These are phyloP conservation scores for Eurystomus gularis DNA, from an alignment of 2,113 vertebrate genomes.

Conservation along the genomic window DNA sequence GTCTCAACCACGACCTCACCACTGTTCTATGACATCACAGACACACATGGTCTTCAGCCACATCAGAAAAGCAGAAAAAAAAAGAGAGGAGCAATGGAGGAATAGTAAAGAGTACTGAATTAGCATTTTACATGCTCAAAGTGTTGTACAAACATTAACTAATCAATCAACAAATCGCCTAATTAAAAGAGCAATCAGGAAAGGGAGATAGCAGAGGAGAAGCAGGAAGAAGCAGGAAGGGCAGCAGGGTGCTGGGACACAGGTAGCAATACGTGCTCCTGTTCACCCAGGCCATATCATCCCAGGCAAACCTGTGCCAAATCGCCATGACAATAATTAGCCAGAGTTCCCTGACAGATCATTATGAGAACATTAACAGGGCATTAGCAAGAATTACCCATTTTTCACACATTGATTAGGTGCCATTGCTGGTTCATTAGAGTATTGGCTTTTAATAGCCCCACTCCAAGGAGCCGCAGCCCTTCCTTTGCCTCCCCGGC, in stretches of 20 bases:
- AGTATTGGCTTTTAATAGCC: slow-evolving; percentile 72
- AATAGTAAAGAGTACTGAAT: background rate
- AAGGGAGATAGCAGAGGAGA: background rate
- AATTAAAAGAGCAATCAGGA: slow-evolving; percentile 33
- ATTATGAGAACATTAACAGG: slow-evolving; percentile 80
- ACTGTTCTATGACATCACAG: background rate
- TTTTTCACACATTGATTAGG: slow-evolving; percentile 82
- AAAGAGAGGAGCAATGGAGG: background rate
- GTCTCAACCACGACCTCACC: background rate
- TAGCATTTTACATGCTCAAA: slow-evolving; percentile 3
- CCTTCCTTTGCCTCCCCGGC: background rate
- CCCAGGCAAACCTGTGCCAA: slow-evolving; percentile 67
- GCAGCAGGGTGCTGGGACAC: background rate
- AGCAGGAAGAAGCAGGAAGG: background rate
- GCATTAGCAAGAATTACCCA: slow-evolving; percentile 79
- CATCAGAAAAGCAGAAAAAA: background rate
- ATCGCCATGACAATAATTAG: slow-evolving; percentile 78
- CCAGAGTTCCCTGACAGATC: slow-evolving; percentile 76
- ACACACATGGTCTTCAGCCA: background rate
- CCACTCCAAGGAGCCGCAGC: slow-evolving; percentile 38
- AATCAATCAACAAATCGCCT: slow-evolving; percentile 60
- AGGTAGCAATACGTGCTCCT: background rate
- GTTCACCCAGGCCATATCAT: slow-evolving; percentile 39
- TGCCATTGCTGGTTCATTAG: slow-evolving; percentile 76
- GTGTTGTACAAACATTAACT: slow-evolving; percentile 39